phyloP scores from a whole-genome alignment of 2,797 vertebrate genomes.

The Pelochelys cantorii region DNA sequence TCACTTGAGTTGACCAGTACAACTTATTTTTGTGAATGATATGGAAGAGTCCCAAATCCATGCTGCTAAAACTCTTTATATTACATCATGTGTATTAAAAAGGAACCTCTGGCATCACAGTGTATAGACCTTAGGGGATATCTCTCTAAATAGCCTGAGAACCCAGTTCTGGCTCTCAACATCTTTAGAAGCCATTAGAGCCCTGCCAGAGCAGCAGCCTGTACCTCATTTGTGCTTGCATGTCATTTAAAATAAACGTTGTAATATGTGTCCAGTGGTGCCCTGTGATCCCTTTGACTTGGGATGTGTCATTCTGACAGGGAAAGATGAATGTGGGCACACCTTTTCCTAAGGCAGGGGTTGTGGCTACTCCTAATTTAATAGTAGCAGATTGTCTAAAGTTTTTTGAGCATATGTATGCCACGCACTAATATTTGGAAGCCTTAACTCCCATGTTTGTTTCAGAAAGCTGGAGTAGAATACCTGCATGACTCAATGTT shows the following conservation, averaged over 20 bases:
- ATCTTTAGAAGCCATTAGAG: not conserved
- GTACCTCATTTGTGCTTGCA: not conserved
- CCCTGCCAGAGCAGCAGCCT: not conserved
- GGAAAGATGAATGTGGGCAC: not conserved
- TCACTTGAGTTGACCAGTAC: not conserved
- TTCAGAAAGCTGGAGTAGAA: too few species aligned
- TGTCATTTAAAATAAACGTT: too few species aligned
- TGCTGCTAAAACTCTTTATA: not conserved
- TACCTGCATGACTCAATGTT: not conserved
- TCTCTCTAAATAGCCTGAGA: not conserved
- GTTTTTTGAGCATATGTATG: rapidly evolving
- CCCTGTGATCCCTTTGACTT: not conserved
- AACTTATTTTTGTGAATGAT: not conserved
- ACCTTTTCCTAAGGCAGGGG: too few species aligned
- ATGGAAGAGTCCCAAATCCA: not conserved
- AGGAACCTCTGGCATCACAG: too few species aligned
- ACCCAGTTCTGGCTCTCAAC: not conserved
- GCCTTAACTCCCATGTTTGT: not conserved
- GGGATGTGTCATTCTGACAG: not conserved
- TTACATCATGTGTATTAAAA: too few species aligned
- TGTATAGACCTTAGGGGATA: too few species aligned
- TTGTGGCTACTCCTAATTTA: too few species aligned
- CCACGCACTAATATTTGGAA: rapidly evolving
- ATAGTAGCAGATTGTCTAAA: not conserved
- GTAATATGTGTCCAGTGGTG: too few species aligned